Conservation (phyloP, 2,797 vertebrate genomes). For the Petrocephalus schoutedeni region DNA sequence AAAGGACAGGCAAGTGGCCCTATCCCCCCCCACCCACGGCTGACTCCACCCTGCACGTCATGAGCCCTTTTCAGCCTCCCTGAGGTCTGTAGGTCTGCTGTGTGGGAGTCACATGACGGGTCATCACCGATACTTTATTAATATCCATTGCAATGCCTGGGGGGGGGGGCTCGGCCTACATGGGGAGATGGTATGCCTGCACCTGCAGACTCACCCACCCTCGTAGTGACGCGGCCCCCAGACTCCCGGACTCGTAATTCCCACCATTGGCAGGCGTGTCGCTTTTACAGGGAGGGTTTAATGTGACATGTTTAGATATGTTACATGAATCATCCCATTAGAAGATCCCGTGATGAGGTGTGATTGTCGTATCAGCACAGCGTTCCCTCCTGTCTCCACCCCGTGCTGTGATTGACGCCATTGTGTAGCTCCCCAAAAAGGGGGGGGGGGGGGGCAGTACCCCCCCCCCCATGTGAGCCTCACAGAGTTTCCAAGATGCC, state of each 20-base stretch:
- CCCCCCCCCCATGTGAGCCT: slow-evolving; percentile 41
- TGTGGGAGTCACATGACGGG: neutral
- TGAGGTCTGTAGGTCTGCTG: neutral
- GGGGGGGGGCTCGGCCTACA: neutral
- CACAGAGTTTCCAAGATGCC: slow-evolving; percentile 34
- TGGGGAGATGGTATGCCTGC: neutral
- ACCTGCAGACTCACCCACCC: neutral
- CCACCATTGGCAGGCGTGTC: neutral
- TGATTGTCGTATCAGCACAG: slow-evolving; percentile 25
- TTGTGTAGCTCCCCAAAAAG: neutral
- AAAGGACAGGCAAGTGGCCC: neutral
- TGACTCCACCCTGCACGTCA: neutral
- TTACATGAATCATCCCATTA: slow-evolving; percentile 34
- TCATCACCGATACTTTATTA: neutral
- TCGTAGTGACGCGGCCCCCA: neutral
- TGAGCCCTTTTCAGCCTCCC: neutral
- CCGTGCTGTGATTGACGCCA: slow-evolving; percentile 6
- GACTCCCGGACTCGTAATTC: neutral
- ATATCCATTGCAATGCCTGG: neutral
- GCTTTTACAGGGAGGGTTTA: slow-evolving; percentile 43
- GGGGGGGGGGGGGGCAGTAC: neutral
- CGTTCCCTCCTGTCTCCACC: neutral
- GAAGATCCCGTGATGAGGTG: slow-evolving; percentile 30
- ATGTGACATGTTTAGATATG: slow-evolving; percentile 47
- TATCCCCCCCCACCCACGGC: neutral